Base-by-base conservation (phyloP, 2,888 invertebrate genomes). In the Drosophila kokeensis region DNA sequence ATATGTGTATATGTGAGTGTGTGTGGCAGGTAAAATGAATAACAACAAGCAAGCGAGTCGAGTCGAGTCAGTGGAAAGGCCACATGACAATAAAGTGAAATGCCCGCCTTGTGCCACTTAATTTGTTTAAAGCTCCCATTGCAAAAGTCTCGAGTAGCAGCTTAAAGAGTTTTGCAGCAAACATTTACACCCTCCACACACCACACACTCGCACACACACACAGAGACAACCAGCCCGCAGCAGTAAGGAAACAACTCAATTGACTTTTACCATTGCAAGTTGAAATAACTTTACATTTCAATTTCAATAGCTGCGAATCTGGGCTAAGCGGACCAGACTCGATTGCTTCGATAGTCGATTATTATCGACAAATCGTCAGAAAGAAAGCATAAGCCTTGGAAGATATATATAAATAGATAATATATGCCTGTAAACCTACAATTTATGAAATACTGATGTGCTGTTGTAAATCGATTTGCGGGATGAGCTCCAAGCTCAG, bases 101-200 rank as follows among this genome's bases (percentile, higher is more conserved):
- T 82, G 69, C 80, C 74, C 78, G 71, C 82, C 80, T 80, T 87
- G 87, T 73, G 84, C 82, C 84, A 84, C 84, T 87, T 87, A 87
- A 84, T 84, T 84, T 87, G 72, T 68, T 84, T 87, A 87, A 84
- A 81, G 80, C 83, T 15, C 69, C 34, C 55, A 49, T 68, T 74
- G 66, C 55, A 58, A 76, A 79, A 83, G 71, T 71, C 78, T 78
- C 79, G 58, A 79, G 79, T 40, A 68, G 62, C 55, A 63, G 75
- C 75, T 79, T 79, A 71, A 79, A 79, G 75, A 75, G 62, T 74
- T 70, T 45, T 30, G 27, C 48, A 29, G 27, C 63, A 42, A 21
- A 34, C 30, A n/a, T 11, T 15, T 32, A 10, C 40, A 11, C 30
- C 57, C 11, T 15, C 13, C 18, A 27, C n/a, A n/a, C 13, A 40